Evolutionary conservation across 2,888 invertebrate species (phyloP).

Genomic region (Meloe dianella): DNA sequence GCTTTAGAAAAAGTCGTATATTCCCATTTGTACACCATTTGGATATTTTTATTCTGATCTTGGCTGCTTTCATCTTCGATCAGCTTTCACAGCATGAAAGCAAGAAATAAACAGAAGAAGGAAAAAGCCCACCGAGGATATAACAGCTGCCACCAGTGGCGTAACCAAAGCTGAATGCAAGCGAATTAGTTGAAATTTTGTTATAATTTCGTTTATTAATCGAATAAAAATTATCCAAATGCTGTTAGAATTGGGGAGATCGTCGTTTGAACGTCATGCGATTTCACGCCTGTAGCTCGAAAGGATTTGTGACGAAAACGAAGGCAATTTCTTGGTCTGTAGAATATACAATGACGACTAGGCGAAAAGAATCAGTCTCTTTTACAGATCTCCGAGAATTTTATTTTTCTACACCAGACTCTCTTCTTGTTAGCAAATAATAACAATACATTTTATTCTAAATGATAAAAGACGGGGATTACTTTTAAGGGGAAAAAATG

Average conservation of each 20-base stretch:
- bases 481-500: too few species aligned
- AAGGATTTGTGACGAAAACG: constrained; percentile 35
- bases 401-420: neutral
- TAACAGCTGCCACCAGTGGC: neutral
- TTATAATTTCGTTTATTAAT: neutral
- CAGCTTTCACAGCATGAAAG: constrained; percentile 24
- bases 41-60: constrained; percentile 40
- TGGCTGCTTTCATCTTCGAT: constrained; percentile 27
- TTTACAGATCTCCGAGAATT: neutral
- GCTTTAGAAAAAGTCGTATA: constrained; percentile 39
- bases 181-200: too few species aligned
- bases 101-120: constrained; percentile 11
- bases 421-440: neutral
- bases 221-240: neutral
- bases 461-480: neutral
- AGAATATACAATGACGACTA: constrained; percentile 20
- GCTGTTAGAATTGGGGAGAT: neutral
- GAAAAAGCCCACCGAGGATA: neutral
- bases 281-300: constrained; percentile 3
- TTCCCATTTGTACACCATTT: constrained; percentile 39
- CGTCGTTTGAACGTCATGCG: neutral
- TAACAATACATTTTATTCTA: neutral
- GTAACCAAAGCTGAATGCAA: too few species aligned
- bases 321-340: constrained; percentile 35
- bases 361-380: neutral